phyloP scores from a whole-genome alignment of 2,888 invertebrate species.

The Habroteleia sp. region DNA sequence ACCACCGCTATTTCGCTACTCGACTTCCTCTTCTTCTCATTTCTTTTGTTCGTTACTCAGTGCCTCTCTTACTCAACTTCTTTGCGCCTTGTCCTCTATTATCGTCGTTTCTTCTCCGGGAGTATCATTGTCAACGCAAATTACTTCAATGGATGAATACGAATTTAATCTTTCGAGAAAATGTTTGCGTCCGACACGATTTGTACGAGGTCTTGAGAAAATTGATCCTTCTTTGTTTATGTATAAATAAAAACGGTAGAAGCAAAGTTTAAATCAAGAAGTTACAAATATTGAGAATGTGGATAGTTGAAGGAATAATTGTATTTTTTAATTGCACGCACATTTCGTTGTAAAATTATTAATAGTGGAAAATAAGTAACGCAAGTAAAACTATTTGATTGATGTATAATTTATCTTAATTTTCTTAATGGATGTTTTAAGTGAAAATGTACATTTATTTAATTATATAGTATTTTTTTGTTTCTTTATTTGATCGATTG shows the following conservation, averaged over 20 bases:
- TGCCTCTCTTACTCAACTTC: slow-evolving; percentile 47
- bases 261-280: too few species aligned
- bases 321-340: too few species aligned
- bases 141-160: slow-evolving; percentile 50
- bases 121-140: slow-evolving; percentile 59
- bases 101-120: slow-evolving; percentile 29
- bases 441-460: too few species aligned
- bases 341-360: too few species aligned
- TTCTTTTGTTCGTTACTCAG: slow-evolving; percentile 40
- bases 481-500: too few species aligned
- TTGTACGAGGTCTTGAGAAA: slow-evolving; percentile 12
- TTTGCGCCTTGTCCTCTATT: slow-evolving; percentile 52
- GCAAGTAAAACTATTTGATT: too few species aligned
- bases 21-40: slow-evolving; percentile 20
- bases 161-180: slow-evolving; percentile 57
- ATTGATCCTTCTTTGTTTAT: slow-evolving; percentile 30
- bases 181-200: slow-evolving; percentile 50
- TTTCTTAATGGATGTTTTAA: too few species aligned
- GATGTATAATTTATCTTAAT: too few species aligned
- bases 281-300: too few species aligned
- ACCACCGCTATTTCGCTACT: slow-evolving; percentile 20
- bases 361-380: too few species aligned
- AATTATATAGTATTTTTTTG: too few species aligned
- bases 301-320: too few species aligned
- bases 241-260: neutral